These are phyloP conservation scores for Asbolus verrucosus DNA, from an alignment of 1,140 invertebrate species.

Conservation along the genomic window DNA sequence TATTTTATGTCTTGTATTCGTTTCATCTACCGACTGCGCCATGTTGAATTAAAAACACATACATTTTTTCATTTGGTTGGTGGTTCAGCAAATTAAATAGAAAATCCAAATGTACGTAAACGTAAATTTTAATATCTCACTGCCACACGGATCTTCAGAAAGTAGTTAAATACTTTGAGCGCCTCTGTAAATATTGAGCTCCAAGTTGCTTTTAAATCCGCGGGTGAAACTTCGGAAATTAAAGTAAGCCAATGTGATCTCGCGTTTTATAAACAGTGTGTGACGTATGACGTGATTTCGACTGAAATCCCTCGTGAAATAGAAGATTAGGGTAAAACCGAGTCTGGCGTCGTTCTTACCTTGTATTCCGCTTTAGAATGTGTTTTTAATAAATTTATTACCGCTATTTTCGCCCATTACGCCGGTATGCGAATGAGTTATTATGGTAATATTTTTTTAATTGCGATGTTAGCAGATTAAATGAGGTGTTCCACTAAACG, in stretches of 20 bases:
- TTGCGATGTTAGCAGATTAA: slow-evolving; percentile 25
- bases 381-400: slow-evolving; percentile 38
- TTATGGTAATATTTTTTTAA: slow-evolving; percentile 34
- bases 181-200: slow-evolving; percentile 14
- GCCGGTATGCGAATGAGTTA: slow-evolving; percentile 15
- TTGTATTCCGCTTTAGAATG: slow-evolving; percentile 23
- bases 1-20: too few relatives aligned
- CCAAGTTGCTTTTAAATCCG: background rate
- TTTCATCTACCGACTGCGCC: too few relatives aligned
- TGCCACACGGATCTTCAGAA: background rate
- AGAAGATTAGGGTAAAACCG: slow-evolving; percentile 25
- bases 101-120: background rate
- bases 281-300: slow-evolving; percentile 25
- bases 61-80: slow-evolving; percentile 2
- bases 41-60: too few relatives aligned
- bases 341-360: background rate
- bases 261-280: slow-evolving; percentile 18
- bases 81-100: background rate
- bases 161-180: background rate
- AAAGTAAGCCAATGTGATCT: slow-evolving; percentile 28
- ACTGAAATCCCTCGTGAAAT: slow-evolving; percentile 34
- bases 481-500: background rate
- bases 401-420: slow-evolving; percentile 22
- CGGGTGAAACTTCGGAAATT: background rate
- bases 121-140: slow-evolving; percentile 17